Evolutionary conservation across 2,888 invertebrate species (phyloP).

Genomic region (Harpalus rufipes): DNA sequence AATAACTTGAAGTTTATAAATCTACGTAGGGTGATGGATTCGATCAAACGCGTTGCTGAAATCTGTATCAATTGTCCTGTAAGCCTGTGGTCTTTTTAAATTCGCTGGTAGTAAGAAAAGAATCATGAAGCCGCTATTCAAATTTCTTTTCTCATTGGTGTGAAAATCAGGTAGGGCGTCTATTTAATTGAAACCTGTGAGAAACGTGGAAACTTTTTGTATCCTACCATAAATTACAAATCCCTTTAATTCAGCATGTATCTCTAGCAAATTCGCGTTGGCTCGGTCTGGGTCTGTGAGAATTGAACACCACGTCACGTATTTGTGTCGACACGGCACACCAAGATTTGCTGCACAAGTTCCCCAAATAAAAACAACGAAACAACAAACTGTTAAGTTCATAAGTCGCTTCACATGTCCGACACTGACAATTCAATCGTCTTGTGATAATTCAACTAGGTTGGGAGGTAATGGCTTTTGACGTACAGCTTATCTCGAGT

Average conservation of each 20-base stretch:
- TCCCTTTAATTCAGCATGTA: constrained; percentile 57
- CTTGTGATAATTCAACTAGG: constrained; percentile 64
- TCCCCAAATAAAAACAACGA: constrained; percentile 60
- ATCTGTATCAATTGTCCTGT: no score
- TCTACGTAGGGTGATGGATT: no score
- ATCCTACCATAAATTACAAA: constrained; percentile 56
- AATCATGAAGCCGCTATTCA: not conserved
- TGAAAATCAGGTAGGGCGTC: not conserved
- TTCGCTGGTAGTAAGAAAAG: not conserved
- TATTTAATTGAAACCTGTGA: constrained; percentile 21
- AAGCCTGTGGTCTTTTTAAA: not conserved
- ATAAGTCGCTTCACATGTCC: constrained; percentile 67
- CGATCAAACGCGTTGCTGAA: no score
- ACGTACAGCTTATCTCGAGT: not conserved
- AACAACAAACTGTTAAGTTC: constrained; percentile 67
- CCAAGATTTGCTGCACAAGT: constrained; percentile 59
- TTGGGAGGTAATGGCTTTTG: constrained; percentile 8
- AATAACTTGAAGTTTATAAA: no score
- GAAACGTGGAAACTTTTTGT: constrained; percentile 19
- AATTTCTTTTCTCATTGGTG: constrained; percentile 9
- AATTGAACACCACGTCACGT: constrained; percentile 37
- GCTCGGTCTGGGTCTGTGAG: not conserved
- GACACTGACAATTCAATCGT: constrained; percentile 66
- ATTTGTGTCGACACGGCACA: constrained; percentile 48
- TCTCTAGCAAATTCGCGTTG: constrained; percentile 38